Percentiles rank a stretch among this genome's conserved stretches.
phyloP scores from a whole-genome alignment of 2,888 invertebrate genomes.

The Acleris emargana region DNA sequence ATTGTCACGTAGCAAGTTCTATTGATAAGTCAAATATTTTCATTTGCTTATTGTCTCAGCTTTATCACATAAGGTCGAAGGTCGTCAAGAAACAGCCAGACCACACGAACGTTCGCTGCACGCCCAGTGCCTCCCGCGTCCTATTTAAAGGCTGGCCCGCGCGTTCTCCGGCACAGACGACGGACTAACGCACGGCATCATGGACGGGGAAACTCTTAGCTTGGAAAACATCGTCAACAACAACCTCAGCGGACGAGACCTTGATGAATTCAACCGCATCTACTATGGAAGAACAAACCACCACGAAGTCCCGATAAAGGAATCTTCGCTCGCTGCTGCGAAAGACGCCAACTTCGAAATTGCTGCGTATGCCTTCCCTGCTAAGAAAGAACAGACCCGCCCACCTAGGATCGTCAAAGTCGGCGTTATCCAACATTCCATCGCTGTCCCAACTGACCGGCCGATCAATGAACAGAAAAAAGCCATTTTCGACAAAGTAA shows the following conservation, averaged over 20 bases:
- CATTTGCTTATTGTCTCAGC: conserved; percentile 53
- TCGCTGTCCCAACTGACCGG: conserved; percentile 90
- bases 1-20: conserved; percentile 35
- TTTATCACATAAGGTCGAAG: conserved; percentile 70
- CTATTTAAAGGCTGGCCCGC: conserved; percentile 28
- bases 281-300: conserved; percentile 72
- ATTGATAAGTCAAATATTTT: conserved; percentile 66
- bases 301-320: conserved; percentile 68
- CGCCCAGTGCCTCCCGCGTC: conserved; percentile 34
- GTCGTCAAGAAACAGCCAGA: conserved; percentile 56
- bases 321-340: conserved; percentile 81
- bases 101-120: conserved; percentile 57
- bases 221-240: conserved; percentile 72
- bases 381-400: conserved; percentile 81
- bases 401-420: conserved; percentile 90
- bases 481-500: conserved; percentile 91
- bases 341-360: conserved; percentile 81
- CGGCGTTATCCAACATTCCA: conserved; percentile 94
- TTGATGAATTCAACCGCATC: conserved; percentile 77
- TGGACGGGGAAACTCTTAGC: conserved; percentile 76
- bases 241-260: conserved; percentile 70
- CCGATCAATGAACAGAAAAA: conserved; percentile 91
- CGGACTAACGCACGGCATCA: conserved; percentile 52
- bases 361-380: conserved; percentile 75
- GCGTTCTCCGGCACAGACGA: conserved; percentile 44